Conservation (phyloP, 2,113 vertebrate genomes). For the Plectropomus leopardus region DNA sequence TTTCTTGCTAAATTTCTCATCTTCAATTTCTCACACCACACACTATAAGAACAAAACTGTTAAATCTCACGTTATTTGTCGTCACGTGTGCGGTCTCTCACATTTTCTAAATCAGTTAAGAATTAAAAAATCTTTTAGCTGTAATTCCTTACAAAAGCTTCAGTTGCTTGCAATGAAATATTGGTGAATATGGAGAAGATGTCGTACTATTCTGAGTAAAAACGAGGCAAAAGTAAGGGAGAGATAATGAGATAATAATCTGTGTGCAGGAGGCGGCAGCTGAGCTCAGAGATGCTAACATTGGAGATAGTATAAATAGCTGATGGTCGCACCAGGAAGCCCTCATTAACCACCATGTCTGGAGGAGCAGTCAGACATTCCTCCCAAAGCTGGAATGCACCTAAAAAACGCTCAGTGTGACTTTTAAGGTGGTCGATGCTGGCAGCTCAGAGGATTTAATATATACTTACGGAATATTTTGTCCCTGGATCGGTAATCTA, state of each 20-base stretch:
- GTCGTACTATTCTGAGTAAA: neutral
- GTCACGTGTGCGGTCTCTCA: too few relatives aligned
- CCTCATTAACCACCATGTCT: slow-evolving; percentile 58
- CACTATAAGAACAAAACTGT: too few relatives aligned
- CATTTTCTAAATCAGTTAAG: too few relatives aligned
- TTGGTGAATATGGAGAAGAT: slow-evolving; percentile 4
- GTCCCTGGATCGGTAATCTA: neutral
- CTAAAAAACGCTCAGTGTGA: slow-evolving; percentile 15
- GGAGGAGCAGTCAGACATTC: slow-evolving; percentile 36
- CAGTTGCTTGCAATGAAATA: too few relatives aligned
- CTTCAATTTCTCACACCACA: too few relatives aligned
- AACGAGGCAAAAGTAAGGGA: neutral
- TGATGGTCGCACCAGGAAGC: slow-evolving; percentile 39
- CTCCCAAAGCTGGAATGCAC: slow-evolving; percentile 8
- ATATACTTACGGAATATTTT: neutral
- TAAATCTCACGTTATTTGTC: too few relatives aligned
- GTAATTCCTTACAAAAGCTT: too few relatives aligned
- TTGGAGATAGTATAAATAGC: slow-evolving; percentile 43
- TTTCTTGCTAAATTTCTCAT: too few relatives aligned
- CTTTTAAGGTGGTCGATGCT: slow-evolving; percentile 6
- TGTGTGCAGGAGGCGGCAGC: slow-evolving; percentile 30
- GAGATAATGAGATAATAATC: slow-evolving; percentile 39
- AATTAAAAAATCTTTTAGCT: too few relatives aligned
- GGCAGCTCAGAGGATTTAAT: neutral
- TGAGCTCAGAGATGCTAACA: slow-evolving; percentile 57